Conservation (phyloP, 2,797 vertebrate genomes). For the Artibeus lituratus region DNA sequence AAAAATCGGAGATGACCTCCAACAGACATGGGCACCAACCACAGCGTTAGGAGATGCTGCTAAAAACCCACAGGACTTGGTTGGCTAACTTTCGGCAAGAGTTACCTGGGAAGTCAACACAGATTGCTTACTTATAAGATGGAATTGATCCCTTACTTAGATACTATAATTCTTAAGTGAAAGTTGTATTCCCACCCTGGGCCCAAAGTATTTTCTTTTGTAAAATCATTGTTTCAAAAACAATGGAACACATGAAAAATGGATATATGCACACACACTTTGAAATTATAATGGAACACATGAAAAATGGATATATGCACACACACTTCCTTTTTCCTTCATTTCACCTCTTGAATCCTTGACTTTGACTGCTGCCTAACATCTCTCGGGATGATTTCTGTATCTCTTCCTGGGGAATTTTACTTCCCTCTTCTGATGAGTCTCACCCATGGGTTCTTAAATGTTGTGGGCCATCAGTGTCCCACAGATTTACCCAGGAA, state of each 20-base stretch:
- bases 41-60: background rate
- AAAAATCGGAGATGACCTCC: background rate
- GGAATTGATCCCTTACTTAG: background rate
- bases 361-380: background rate
- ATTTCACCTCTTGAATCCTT: background rate
- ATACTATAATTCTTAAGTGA: background rate
- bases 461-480: background rate
- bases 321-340: background rate
- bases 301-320: background rate
- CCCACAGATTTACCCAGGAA: background rate
- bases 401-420: background rate
- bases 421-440: background rate
- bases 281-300: background rate
- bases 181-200: background rate
- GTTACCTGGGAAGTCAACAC: background rate
- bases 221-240: background rate
- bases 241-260: background rate
- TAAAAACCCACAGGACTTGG: background rate
- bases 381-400: background rate
- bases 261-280: background rate
- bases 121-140: background rate
- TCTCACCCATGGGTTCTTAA: background rate
- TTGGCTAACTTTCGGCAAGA: background rate
- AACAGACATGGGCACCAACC: background rate
- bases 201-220: constrained; percentile 12